Evolutionary conservation across 2,888 invertebrate genomes (phyloP).

Genomic region (Stenodera caucasica): DNA sequence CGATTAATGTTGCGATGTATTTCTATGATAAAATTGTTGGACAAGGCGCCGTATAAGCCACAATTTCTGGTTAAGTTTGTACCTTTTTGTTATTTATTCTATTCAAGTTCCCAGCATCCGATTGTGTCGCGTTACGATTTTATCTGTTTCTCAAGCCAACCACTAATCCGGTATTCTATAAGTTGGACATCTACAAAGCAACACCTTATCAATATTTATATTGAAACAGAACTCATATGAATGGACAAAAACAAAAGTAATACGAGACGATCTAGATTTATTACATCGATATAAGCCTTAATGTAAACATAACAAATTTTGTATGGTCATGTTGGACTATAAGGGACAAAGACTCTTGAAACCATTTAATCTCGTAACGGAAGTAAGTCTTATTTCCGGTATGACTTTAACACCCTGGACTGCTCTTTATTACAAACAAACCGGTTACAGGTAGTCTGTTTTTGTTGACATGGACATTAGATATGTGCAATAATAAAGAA

Average conservation of each 20-base stretch:
- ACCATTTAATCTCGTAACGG: slow-evolving; percentile 44
- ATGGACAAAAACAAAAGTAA: not conserved
- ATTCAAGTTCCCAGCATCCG: slow-evolving; percentile 23
- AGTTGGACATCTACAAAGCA: not conserved
- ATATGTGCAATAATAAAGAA: not conserved
- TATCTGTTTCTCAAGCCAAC: slow-evolving; percentile 16
- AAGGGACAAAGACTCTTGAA: slow-evolving; percentile 30
- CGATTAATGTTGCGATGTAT: not conserved
- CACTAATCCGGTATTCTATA: slow-evolving; percentile 11
- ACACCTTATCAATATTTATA: slow-evolving; percentile 6
- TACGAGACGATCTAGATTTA: not conserved
- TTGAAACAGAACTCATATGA: too few species aligned
- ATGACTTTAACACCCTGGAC: slow-evolving; percentile 36
- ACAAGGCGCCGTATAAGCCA: slow-evolving; percentile 9
- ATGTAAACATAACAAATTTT: slow-evolving; percentile 32
- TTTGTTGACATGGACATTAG: slow-evolving; percentile 12
- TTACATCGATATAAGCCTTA: slow-evolving; percentile 16
- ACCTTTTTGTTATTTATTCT: slow-evolving; percentile 20
- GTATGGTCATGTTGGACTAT: slow-evolving; percentile 32
- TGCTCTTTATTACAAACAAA: slow-evolving; percentile 10
- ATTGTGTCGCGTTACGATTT: slow-evolving; percentile 14
- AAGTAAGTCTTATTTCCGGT: slow-evolving; percentile 44
- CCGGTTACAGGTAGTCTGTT: slow-evolving; percentile 33
- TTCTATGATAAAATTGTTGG: too few species aligned
- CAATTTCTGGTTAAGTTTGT: too few species aligned